Conservation (phyloP, 2,797 vertebrate species). For the Netta rufina region DNA sequence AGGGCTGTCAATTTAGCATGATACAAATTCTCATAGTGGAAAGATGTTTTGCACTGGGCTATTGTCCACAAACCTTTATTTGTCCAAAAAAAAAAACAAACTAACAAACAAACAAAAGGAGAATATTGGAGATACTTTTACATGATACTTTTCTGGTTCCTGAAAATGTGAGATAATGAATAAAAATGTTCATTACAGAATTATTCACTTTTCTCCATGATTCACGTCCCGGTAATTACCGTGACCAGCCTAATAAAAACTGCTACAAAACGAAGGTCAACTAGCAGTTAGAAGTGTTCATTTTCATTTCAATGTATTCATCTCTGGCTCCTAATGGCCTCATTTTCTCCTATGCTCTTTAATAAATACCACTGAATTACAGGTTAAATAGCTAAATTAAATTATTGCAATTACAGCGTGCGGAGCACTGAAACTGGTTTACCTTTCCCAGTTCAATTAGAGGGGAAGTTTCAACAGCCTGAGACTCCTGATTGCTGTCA, state of each 20-base stretch:
- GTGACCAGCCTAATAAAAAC: conserved; percentile 93
- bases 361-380: conserved; percentile 99
- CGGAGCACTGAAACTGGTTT: conserved; percentile 86
- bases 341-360: conserved; percentile 97
- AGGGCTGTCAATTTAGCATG: background rate
- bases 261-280: conserved; percentile 98
- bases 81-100: conserved; percentile 34
- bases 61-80: conserved; percentile 77
- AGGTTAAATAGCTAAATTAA: conserved; percentile 99
- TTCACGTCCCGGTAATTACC: conserved; percentile 97
- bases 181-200: conserved; percentile 95
- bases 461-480: conserved; percentile 83
- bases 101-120: conserved; percentile 71
- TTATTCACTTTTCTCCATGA: conserved; percentile 93
- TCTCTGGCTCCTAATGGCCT: conserved; percentile 97
- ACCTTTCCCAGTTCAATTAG: conserved; percentile 93
- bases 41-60: conserved; percentile 1
- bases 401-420: conserved; percentile 96
- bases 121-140: conserved; percentile 40
- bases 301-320: conserved; percentile 99
- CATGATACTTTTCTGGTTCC: conserved; percentile 69
- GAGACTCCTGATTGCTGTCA: conserved; percentile 86
- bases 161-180: conserved; percentile 86
- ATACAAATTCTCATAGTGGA: conserved; percentile 3
- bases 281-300: conserved; percentile 97